Evolutionary conservation across 2,888 invertebrate genomes (phyloP), one percentile per base, ranked within the genome.

Genomic region (Cyaniris semiargus): DNA sequence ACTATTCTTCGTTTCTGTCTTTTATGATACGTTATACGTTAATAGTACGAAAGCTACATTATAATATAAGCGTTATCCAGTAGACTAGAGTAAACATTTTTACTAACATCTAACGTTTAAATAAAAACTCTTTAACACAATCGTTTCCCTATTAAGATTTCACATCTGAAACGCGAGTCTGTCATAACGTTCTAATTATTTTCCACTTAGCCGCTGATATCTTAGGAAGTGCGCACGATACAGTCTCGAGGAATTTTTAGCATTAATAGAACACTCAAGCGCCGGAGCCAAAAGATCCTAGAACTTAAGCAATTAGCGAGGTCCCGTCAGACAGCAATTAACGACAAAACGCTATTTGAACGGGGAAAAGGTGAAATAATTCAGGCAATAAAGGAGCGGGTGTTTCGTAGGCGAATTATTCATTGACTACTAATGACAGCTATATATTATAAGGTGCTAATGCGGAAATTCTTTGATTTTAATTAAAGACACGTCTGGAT

Each of bases 231-330:
- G 88, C 53, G 18, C 53, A 18, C 84, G 87, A 88, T 90, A 90
- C 89, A 86, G 86, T 88, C 88, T 90, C 88, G 88, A 89, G 88
- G 88, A 86, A 87, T 89, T 91, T 91, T 91, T 90, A 87, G 44
- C 87, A 89, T 88, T 88, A 89, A 89, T 88, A 89, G 84, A 89
- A 90, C 89, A 91, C 90, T 92, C 89, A 87, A 87, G 87, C 87
- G 86, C 84, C 87, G 87, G 88, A 89, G 90, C 88, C 86, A 90
- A 87, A 89, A 91, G 91, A 92, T 92, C 90, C 87, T 87, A 85
- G 90, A 93, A 93, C 92, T 93, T 93, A 92, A 92, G 93, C 93
- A 93, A 93, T 93, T 93, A 93, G 93, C 88, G 90, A 90, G 90
- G 87, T 89, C 88, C 86, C 92, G 89, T 89, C 91, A 89, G 92